phyloP scores from a whole-genome alignment of 2,113 vertebrate genomes.

The Antennarius striatus region DNA sequence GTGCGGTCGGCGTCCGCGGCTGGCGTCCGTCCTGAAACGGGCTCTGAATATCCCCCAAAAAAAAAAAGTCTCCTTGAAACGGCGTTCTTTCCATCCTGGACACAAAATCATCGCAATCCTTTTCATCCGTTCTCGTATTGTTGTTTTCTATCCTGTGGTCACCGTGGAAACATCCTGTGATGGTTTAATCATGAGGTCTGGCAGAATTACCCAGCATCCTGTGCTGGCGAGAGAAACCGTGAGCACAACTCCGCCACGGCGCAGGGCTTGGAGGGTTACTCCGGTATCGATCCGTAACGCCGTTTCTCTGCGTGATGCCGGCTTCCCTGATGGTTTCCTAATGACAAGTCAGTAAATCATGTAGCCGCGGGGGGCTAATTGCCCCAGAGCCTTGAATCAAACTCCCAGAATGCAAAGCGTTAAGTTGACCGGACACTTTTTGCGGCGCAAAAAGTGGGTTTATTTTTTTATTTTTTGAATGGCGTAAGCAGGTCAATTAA shows the following conservation, averaged over 20 bases:
- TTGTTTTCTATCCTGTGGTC: too few relatives aligned
- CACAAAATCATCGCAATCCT: too few relatives aligned
- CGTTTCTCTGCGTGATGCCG: conserved; percentile 63
- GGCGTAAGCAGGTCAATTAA: conserved; percentile 68
- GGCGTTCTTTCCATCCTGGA: neutral
- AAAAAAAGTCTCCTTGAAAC: conserved; percentile 49
- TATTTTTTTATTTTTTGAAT: conserved; percentile 12
- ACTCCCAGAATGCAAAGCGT: conserved; percentile 27
- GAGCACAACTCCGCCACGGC: conserved; percentile 29
- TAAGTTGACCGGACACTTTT: conserved; percentile 16
- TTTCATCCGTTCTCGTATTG: too few relatives aligned
- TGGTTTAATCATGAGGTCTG: conserved; percentile 37
- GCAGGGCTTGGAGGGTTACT: conserved; percentile 53
- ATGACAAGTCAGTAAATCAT: conserved; percentile 66
- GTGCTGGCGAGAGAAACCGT: conserved; percentile 6
- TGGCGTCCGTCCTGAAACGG: conserved; percentile 48
- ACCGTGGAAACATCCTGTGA: conserved; percentile 9
- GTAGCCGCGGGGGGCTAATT: conserved; percentile 53
- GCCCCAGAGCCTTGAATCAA: conserved; percentile 39
- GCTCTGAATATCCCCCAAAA: conserved; percentile 23
- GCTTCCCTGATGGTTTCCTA: conserved; percentile 61
- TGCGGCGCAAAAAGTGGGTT: neutral
- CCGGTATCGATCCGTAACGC: conserved; percentile 64
- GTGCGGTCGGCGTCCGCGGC: conserved; percentile 52
- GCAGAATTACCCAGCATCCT: conserved; percentile 2